Percentiles rank a stretch among this genome's conserved stretches.
phyloP scores from a whole-genome alignment of 2,888 invertebrate genomes.

The Catocala fraxini region DNA sequence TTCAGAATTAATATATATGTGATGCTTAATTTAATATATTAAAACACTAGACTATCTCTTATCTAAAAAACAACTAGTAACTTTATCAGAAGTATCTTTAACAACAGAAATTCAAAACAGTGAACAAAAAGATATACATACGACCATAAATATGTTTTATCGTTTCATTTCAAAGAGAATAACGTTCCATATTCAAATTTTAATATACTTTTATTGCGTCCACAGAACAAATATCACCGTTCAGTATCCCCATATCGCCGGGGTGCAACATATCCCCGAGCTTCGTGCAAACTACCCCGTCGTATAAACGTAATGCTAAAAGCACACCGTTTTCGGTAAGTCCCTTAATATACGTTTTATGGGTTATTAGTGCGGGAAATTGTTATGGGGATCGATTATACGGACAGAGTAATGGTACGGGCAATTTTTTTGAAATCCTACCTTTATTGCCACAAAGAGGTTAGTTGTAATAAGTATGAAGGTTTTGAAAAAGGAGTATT shows the following conservation, averaged over 20 bases:
- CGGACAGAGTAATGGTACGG: not conserved
- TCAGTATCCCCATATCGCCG: constrained; percentile 79
- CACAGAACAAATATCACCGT: constrained; percentile 77
- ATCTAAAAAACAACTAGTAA: no score
- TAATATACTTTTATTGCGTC: constrained; percentile 23
- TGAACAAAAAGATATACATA: not conserved
- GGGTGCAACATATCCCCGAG: constrained; percentile 74
- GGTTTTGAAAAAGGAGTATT: no score
- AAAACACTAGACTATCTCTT: no score
- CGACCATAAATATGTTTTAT: constrained; percentile 17
- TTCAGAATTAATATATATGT: no score
- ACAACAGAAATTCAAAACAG: no score
- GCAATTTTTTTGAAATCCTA: no score
- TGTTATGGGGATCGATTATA: not conserved
- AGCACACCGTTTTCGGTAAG: constrained; percentile 82
- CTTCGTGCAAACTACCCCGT: constrained; percentile 75
- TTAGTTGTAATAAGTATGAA: no score
- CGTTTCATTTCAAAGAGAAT: constrained; percentile 16
- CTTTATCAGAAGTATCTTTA: no score
- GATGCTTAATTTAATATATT: no score
- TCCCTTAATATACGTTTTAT: constrained; percentile 19
- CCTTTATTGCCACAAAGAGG: no score
- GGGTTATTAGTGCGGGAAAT: constrained; percentile 1
- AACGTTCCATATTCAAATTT: not conserved
- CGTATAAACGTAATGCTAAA: constrained; percentile 77